Evolutionary conservation across 2,113 vertebrate genomes (phyloP).

Genomic region (Lampris incognitus): DNA sequence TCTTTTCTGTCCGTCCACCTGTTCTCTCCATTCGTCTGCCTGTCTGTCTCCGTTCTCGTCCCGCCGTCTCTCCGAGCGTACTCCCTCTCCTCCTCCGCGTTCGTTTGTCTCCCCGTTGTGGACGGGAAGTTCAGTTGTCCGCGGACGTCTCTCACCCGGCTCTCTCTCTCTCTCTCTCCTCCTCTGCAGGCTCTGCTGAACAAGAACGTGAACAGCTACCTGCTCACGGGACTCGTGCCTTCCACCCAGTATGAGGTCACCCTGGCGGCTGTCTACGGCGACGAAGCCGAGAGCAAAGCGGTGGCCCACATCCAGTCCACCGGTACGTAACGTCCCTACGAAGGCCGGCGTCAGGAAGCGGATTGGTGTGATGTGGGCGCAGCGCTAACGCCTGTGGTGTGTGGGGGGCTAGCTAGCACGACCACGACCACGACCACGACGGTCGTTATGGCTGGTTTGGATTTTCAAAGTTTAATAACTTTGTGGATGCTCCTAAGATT

Average conservation of each 20-base stretch:
- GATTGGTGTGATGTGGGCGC: too few relatives aligned
- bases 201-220: slow-evolving; percentile 82
- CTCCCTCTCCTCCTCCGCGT: slow-evolving; percentile 5
- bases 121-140: too few relatives aligned
- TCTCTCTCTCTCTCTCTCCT: not conserved
- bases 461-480: too few relatives aligned
- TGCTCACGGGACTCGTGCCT: slow-evolving; percentile 85
- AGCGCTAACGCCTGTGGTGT: too few relatives aligned
- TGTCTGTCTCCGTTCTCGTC: not conserved
- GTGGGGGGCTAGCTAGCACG: too few relatives aligned
- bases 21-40: not conserved
- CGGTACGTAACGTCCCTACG: slow-evolving; percentile 74
- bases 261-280: slow-evolving; percentile 86
- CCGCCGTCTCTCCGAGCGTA: not conserved
- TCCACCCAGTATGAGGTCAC: slow-evolving; percentile 90
- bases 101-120: not conserved
- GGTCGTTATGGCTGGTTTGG: too few relatives aligned
- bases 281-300: slow-evolving; percentile 89
- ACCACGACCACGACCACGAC: too few relatives aligned
- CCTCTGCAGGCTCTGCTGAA: slow-evolving; percentile 81
- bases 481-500: too few relatives aligned
- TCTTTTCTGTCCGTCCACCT: not conserved
- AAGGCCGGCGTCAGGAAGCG: too few relatives aligned
- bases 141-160: too few relatives aligned
- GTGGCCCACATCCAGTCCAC: slow-evolving; percentile 86